Evolutionary conservation across 2,797 vertebrate genomes (phyloP), one percentile per base, ranked within the genome.

Genomic region (Spheniscus humboldti): DNA sequence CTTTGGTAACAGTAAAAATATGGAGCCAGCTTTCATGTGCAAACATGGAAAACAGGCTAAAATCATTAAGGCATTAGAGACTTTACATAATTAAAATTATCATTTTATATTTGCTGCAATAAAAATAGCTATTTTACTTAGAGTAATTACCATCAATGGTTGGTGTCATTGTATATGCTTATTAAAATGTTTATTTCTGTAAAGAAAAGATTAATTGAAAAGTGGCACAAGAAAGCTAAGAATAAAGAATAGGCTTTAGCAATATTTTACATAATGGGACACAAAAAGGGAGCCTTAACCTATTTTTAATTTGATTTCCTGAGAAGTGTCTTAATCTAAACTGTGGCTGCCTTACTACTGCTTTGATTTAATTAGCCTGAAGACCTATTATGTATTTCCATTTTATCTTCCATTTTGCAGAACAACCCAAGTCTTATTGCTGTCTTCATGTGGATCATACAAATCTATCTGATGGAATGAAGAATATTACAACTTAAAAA

Each of bases 161-260:
- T 92, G 62, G 69, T 67, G 52, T 55, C 91, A 80, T 72, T 88
- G 66, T 90, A 88, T 75, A 50, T 43, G 57, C 50, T 96, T 92
- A 94, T 92, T 91, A 94, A 96, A 94, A 91, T 89, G 50, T 85
- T 96, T 88, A 87, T 95, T 94, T 92, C 78, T 83, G 56, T 39
- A 37, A 68, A 66, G 43, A 77, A 57, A 83, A 81, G 62, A 93
- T 92, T 81, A 86, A 90, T 66, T 90, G 67, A 90, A 71, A 94
- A 87, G 23, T 24, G 30, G 45, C 31, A 83, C 11, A 78, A 78
- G 69, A 73, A 90, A 84, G 17, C 18, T 71, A 66, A 50, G 39
- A 39, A 73, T 22, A 47, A 71, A 24, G 41, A 85, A 12, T 20
- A 53, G 19, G 28, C 4, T 88, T 80, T 55, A 50, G 50, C 27